Evolutionary conservation across 1,140 invertebrate species (phyloP), one percentile per base, ranked within the genome.

Genomic region (Drosophila yakuba): DNA sequence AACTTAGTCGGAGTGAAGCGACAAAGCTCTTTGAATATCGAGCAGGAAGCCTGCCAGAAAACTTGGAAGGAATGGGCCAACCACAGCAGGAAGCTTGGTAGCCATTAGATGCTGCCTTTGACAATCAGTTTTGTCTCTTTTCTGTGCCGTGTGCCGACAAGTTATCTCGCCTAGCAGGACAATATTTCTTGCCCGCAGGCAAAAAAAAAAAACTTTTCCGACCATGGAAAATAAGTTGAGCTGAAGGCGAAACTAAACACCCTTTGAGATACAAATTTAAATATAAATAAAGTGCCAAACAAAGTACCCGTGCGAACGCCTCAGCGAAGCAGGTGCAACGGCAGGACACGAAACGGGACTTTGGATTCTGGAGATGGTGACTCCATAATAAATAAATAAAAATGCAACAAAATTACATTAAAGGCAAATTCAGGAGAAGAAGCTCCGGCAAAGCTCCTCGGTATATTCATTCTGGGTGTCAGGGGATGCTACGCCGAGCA

Each of bases 221-320:
- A 61, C 48, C 80, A 64, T 61, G 56, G 50, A 72, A 83, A 83
- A 76, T 72, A 89, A 76, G 73, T 66, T 61, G 51, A 73, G 82
- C 79, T 78, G 64, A 64, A 78, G 83, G 75, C 75, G 56, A 89
- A 73, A 80, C 83, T 83, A 86, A 86, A 86, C 80, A 88, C 78
- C 80, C 81, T 86, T 86, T 86, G 84, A 88, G 83, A 55, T 86
- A 73, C 74, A 79, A 88, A 88, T 88, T 88, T 88, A 88, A 88
- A 88, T 88, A 88, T 89, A 88, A 88, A 88, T 88, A 88, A 88
- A 88, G 79, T 88, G 84, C 72, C 83, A 89, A 88, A 88, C 83
- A 83, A 88, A 88, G 84, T 88, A 45, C 71, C 36, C 78, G 44
- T 67, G 62, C 58, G 74, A 79, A 74, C 57, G 58, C 43, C 43